Base-by-base conservation (phyloP, 2,888 invertebrate genomes). In the Tillus elongatus region DNA sequence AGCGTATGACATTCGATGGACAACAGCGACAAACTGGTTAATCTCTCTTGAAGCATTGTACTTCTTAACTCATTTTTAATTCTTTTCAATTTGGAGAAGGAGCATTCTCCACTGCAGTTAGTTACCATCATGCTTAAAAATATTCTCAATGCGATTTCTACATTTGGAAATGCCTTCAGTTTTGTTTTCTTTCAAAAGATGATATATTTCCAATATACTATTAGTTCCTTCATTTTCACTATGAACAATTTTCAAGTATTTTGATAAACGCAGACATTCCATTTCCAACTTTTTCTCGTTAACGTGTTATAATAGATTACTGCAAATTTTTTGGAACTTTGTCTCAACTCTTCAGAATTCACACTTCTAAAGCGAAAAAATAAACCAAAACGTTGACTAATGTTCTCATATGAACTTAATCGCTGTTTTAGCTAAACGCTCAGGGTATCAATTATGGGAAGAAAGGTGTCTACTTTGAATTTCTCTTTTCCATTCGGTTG, bases 21-120 rank as follows among this genome's bases (percentile, higher is more conserved):
- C 44, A 51, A 46, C 36, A 48, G 39, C 43, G 47, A 37, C 32
- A 36, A 33, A 33, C 36, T 40, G 29, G 6, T 39, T 30, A 30
- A 39, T 37, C 49, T 43, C 32, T 51, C 47, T 49, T 51, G 48
- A 41, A 46, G 38, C 46, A 52, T 49, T 32, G 41, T 44, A 29
- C 35, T 47, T 44, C 50, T 43, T 30, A 50, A 39, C 48, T 49
- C 39, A 39, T 48, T 51, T 54, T 51, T 52, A 30, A 51, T 49
- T 43, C 41, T 35, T 41, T 44, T 44, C n/a, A n/a, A n/a, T n/a
- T n/a, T n/a, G 24, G 47, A 50, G 35, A 47, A 49, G 30, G 46
- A 53, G 33, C 49, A 45, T 46, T 51, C 49, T 50, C n/a, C n/a
- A n/a, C n/a, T n/a, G 43, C 48, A 51, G 42, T 51, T 52, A 35